A percentile compares a stretch with the other conserved stretches of the same genome.
Conservation (phyloP, 2,888 invertebrate genomes). For the Tyria jacobaeae region DNA sequence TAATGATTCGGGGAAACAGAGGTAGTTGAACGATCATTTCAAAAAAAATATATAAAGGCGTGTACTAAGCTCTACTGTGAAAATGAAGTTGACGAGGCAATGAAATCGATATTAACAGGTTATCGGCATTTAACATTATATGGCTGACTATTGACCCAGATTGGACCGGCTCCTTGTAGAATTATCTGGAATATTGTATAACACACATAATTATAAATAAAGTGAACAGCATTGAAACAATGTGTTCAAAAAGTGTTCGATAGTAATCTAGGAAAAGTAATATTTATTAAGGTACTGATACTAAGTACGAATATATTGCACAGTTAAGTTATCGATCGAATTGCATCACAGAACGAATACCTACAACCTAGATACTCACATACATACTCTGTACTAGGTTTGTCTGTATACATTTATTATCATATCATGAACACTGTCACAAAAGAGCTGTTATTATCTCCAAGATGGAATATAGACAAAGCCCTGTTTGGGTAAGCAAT, state of each 20-base stretch:
- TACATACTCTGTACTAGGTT: not conserved
- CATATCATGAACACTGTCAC: not conserved
- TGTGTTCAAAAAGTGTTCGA: slow-evolving; percentile 15
- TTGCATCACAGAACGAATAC: not conserved
- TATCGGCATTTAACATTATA: slow-evolving; percentile 52
- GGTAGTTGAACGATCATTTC: not conserved
- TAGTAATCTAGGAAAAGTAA: not conserved
- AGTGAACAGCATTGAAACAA: slow-evolving; percentile 25
- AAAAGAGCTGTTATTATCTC: too few relatives aligned
- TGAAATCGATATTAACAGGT: slow-evolving; percentile 56
- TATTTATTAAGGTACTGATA: not conserved
- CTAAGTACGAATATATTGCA: too few relatives aligned
- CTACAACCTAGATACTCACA: not conserved
- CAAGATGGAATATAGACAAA: too few relatives aligned
- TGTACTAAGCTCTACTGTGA: too few relatives aligned
- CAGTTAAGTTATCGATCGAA: not conserved
- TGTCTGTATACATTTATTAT: not conserved
- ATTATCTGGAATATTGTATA: slow-evolving; percentile 34
- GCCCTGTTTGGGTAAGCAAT: too few relatives aligned
- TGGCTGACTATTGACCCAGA: slow-evolving; percentile 57
- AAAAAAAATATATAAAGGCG: too few relatives aligned
- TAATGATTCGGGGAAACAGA: too few relatives aligned
- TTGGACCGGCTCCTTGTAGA: slow-evolving; percentile 35
- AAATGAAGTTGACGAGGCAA: slow-evolving; percentile 44
- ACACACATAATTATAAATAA: slow-evolving; percentile 22